Conservation (phyloP, 2,113 vertebrate genomes). For the Hystrix cristata region DNA sequence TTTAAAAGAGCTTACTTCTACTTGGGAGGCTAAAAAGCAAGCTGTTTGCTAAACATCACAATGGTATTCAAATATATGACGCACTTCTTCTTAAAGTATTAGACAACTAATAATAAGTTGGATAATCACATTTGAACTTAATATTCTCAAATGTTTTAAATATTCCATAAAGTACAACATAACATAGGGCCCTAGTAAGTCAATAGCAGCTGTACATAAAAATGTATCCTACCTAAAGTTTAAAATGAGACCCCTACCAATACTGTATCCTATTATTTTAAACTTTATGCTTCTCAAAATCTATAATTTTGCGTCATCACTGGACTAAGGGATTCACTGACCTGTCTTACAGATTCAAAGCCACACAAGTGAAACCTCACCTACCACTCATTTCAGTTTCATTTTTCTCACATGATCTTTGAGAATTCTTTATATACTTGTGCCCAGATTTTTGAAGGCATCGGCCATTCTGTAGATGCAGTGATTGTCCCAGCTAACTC, state of each 20-base stretch:
- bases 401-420: too few relatives aligned
- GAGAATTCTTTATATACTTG: too few relatives aligned
- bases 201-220: not conserved
- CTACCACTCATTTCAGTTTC: too few relatives aligned
- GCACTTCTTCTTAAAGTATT: not conserved
- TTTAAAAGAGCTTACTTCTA: not conserved
- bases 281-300: not conserved
- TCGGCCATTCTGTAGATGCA: not conserved
- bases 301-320: not conserved
- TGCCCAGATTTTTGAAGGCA: not conserved
- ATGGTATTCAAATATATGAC: not conserved
- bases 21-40: not conserved
- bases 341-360: too few relatives aligned
- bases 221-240: not conserved
- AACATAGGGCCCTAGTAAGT: not conserved
- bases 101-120: not conserved
- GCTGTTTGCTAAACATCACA: not conserved
- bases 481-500: not conserved
- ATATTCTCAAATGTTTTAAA: not conserved
- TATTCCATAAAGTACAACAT: not conserved
- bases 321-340: too few relatives aligned
- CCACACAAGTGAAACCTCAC: too few relatives aligned
- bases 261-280: not conserved
- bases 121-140: not conserved
- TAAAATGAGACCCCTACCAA: not conserved